A percentile compares a stretch with the other conserved stretches of the same genome.
Conservation (phyloP, 2,888 invertebrate genomes). For the Torymus texanus region DNA sequence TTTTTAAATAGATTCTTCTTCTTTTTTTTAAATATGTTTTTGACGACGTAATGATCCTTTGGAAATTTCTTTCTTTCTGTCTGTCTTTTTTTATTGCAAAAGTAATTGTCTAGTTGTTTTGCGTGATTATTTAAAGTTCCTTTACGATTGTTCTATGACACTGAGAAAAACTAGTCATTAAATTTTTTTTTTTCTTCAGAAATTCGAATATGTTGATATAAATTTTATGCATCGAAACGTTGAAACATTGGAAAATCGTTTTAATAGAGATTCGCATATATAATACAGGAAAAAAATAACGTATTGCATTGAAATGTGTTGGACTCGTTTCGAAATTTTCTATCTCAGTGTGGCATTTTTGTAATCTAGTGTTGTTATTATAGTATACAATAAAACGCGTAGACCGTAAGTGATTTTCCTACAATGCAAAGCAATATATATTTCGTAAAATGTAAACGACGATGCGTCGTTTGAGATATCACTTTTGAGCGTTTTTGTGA, state of each 20-base stretch:
- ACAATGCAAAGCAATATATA: too few relatives aligned
- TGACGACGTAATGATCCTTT: too few relatives aligned
- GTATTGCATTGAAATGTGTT: neutral
- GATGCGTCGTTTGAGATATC: neutral
- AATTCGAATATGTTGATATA: too few relatives aligned
- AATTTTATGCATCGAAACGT: too few relatives aligned
- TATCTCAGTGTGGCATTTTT: conserved; percentile 22
- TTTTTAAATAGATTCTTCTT: too few relatives aligned
- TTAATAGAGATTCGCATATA: too few relatives aligned
- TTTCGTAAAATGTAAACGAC: too few relatives aligned
- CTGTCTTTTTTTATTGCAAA: too few relatives aligned
- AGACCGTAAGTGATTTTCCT: neutral
- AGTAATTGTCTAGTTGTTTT: neutral
- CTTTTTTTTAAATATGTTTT: too few relatives aligned
- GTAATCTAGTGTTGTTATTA: conserved; percentile 6
- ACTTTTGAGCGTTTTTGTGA: conserved; percentile 4
- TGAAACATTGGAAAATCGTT: too few relatives aligned
- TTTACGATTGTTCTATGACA: neutral
- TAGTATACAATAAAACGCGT: conserved; percentile 3
- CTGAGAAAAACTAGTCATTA: neutral
- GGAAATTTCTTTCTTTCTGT: too few relatives aligned
- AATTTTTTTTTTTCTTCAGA: neutral
- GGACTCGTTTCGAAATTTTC: conserved; percentile 25
- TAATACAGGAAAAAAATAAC: too few relatives aligned
- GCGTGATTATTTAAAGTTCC: neutral